Conservation (phyloP, 2,113 vertebrate genomes). For the Thamnaconus septentrionalis region DNA sequence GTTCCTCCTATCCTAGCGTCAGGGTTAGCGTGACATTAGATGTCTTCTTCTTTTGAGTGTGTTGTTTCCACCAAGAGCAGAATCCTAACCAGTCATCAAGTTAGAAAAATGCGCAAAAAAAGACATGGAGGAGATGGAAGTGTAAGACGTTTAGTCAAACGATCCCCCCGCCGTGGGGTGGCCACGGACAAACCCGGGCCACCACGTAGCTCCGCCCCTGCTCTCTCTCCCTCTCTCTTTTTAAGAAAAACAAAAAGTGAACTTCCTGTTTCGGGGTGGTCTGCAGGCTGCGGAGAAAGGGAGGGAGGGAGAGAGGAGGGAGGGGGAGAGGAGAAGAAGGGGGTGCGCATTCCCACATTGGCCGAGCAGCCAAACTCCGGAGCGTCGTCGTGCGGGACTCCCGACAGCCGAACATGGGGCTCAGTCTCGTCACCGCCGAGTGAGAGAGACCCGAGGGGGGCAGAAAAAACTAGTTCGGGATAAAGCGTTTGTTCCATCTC, state of each 20-base stretch:
- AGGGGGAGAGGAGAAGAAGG: conserved; percentile 21
- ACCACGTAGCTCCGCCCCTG: no score
- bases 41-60: no score
- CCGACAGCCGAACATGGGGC: conserved; percentile 72
- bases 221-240: conserved; percentile 37
- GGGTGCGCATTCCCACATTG: conserved; percentile 77
- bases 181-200: no score
- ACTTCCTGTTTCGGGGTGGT: conserved; percentile 88
- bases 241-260: conserved; percentile 83
- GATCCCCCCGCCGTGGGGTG: no score
- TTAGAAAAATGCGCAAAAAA: no score
- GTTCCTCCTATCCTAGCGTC: no score
- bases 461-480: conserved; percentile 38
- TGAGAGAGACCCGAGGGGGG: conserved; percentile 37
- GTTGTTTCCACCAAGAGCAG: no score
- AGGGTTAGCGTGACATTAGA: no score
- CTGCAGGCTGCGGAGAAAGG: conserved; percentile 77
- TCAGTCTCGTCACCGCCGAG: conserved; percentile 57
- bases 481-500: conserved; percentile 58
- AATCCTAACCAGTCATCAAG: no score
- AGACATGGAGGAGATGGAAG: no score
- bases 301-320: conserved; percentile 32
- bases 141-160: no score
- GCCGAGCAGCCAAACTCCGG: conserved; percentile 67
- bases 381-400: conserved; percentile 72